A percentile compares a stretch with the other conserved stretches of the same genome.
phyloP scores from a whole-genome alignment of 1,140 invertebrate species.

The Adoxophyes honmai region DNA sequence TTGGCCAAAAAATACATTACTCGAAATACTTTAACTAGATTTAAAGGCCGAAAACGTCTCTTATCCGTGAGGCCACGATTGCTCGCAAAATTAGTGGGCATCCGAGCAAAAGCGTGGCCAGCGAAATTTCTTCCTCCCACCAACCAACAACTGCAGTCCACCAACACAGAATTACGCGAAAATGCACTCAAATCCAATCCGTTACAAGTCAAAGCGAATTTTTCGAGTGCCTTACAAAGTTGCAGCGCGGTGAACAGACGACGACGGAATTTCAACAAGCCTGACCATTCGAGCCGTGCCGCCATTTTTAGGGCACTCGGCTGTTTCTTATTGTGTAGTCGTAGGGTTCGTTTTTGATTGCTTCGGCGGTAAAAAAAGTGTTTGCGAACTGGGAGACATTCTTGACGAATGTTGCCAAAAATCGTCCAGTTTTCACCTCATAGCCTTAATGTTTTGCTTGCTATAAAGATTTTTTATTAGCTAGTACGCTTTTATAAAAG shows the following conservation, averaged over 20 bases:
- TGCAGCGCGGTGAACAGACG: slow-evolving; percentile 42
- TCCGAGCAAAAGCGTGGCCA: slow-evolving; percentile 36
- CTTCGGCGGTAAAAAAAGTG: background rate
- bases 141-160: background rate
- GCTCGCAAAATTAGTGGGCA: slow-evolving; percentile 40
- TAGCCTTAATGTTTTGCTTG: slow-evolving; percentile 15
- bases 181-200: slow-evolving; percentile 35
- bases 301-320: slow-evolving; percentile 10
- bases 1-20: slow-evolving; percentile 10
- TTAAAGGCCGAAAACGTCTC: slow-evolving; percentile 30
- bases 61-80: slow-evolving; percentile 27
- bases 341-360: slow-evolving; percentile 21
- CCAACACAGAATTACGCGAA: slow-evolving; percentile 49
- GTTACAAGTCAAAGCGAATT: slow-evolving; percentile 29
- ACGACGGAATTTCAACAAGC: slow-evolving; percentile 70
- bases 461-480: slow-evolving; percentile 11
- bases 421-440: slow-evolving; percentile 18
- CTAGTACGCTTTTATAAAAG: background rate
- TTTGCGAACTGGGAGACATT: slow-evolving; percentile 9
- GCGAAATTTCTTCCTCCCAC: slow-evolving; percentile 35
- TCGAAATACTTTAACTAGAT: slow-evolving; percentile 24
- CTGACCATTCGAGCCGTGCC: slow-evolving; percentile 42
- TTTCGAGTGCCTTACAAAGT: slow-evolving; percentile 32
- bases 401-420: slow-evolving; percentile 24
- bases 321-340: slow-evolving; percentile 17